phyloP scores from a whole-genome alignment of 2,113 vertebrate genomes.

The Leptodactylus fuscus region DNA sequence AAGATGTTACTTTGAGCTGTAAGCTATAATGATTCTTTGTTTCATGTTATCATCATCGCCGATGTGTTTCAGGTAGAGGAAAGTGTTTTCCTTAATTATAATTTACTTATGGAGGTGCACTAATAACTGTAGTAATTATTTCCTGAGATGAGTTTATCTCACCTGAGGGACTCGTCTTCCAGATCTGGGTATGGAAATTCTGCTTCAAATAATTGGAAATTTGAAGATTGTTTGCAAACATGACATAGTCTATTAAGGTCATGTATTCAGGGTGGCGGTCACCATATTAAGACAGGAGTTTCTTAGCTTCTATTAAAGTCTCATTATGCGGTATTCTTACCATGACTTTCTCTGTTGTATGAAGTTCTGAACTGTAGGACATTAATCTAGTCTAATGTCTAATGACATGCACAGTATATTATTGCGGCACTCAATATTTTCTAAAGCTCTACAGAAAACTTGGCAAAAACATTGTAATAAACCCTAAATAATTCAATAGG shows the following conservation, averaged over 20 bases:
- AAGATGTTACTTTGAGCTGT: neutral
- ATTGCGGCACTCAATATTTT: too few relatives aligned
- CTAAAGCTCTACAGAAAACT: too few relatives aligned
- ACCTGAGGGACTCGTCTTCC: slow-evolving; percentile 65
- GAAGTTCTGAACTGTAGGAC: neutral
- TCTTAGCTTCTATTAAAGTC: slow-evolving; percentile 11
- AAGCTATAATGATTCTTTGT: neutral
- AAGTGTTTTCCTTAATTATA: slow-evolving; percentile 60
- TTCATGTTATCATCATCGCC: neutral
- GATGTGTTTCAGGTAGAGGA: slow-evolving; percentile 32
- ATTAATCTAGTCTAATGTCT: neutral
- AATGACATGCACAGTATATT: neutral
- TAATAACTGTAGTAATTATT: slow-evolving; percentile 67
- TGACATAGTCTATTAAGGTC: slow-evolving; percentile 63
- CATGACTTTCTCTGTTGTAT: neutral
- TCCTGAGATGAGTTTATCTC: slow-evolving; percentile 67
- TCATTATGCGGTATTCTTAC: neutral
- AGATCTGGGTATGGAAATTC: slow-evolving; percentile 55
- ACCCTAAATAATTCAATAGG: too few relatives aligned
- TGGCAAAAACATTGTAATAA: too few relatives aligned
- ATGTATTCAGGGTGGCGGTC: slow-evolving; percentile 59
- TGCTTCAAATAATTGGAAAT: slow-evolving; percentile 63
- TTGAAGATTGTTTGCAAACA: slow-evolving; percentile 68
- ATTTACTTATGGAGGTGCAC: slow-evolving; percentile 67
- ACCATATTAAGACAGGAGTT: neutral